Evolutionary conservation across 1,140 invertebrate species (phyloP), one percentile per base, ranked within the genome.

Genomic region (Tenebrio molitor): DNA sequence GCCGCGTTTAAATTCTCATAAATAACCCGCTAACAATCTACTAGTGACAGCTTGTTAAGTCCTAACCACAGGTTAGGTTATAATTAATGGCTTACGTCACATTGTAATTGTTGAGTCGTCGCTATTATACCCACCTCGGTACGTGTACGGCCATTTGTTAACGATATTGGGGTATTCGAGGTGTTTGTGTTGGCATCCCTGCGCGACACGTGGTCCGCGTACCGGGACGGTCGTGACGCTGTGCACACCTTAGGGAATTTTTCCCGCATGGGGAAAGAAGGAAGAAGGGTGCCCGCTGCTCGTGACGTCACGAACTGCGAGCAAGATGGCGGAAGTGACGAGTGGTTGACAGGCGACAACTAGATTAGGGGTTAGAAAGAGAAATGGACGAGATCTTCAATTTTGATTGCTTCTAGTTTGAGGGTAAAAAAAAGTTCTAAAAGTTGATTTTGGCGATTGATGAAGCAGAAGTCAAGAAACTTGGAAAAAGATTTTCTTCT

Each of bases 11-110:
- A 83, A 83, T 81, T 83, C 81, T 83, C 82, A 83, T 83, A 83
- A 83, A 83, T 83, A 83, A 83, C 80, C 68, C 77, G 79, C 80
- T 83, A 83, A 83, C 82, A 83, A 83, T 83, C 82, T 81, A 74
- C 81, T 78, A 81, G 81, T 83, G 82, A 83, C 82, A 83, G 82
- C 82, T 83, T 82, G 82, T 83, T 83, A 83, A 83, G 82, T 83
- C 80, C 82, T 83, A 83, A 83, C 82, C 82, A 83, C 82, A 83
- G 82, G 82, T 83, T 83, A 83, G 80, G 80, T 83, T 83, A 83
- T 83, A 83, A 83, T 83, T 83, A 83, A 83, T 83, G 82, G 81
- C 80, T 80, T 80, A 83, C 82, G 82, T 83, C 82, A 83, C 80
- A 75, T 66, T 74, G 78, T 83, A 83, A 83, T 83, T 83, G 82